Conservation (phyloP, 2,888 invertebrate genomes). For the Aspidapion aeneum region DNA sequence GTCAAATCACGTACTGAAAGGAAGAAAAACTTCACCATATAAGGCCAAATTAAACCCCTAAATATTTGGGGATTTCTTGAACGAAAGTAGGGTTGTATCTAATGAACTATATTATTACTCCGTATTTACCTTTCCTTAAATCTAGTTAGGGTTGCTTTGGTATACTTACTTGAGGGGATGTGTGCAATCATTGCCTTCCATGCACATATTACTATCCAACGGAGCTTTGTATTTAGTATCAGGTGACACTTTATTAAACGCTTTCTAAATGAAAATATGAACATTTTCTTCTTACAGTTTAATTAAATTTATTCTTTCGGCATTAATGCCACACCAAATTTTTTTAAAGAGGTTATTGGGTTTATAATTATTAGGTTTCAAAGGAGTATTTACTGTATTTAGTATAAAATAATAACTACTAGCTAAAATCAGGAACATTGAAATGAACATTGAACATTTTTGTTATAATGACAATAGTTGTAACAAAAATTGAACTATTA, state of each 20-base stretch:
- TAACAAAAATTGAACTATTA: neutral
- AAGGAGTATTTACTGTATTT: slow-evolving; percentile 8
- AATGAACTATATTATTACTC: slow-evolving; percentile 47
- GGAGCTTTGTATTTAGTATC: too few relatives aligned
- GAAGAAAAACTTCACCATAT: too few relatives aligned
- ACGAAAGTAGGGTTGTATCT: slow-evolving; percentile 36
- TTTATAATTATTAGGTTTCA: slow-evolving; percentile 18
- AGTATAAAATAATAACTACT: neutral
- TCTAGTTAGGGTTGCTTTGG: neutral
- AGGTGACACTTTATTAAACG: too few relatives aligned
- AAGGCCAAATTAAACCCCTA: too few relatives aligned
- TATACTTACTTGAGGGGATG: slow-evolving; percentile 21
- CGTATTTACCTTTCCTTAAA: slow-evolving; percentile 45
- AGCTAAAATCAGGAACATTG: neutral
- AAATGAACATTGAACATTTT: neutral
- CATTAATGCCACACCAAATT: too few relatives aligned
- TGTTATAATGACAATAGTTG: neutral
- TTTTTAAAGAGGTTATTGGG: too few relatives aligned
- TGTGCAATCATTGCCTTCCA: slow-evolving; percentile 1
- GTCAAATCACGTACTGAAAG: too few relatives aligned
- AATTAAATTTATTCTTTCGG: too few relatives aligned
- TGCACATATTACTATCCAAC: too few relatives aligned
- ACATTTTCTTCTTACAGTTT: too few relatives aligned
- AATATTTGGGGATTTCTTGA: too few relatives aligned
- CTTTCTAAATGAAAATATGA: too few relatives aligned